Evolutionary conservation across 2,888 invertebrate genomes (phyloP).

Genomic region (Agriopis aurantiaria): DNA sequence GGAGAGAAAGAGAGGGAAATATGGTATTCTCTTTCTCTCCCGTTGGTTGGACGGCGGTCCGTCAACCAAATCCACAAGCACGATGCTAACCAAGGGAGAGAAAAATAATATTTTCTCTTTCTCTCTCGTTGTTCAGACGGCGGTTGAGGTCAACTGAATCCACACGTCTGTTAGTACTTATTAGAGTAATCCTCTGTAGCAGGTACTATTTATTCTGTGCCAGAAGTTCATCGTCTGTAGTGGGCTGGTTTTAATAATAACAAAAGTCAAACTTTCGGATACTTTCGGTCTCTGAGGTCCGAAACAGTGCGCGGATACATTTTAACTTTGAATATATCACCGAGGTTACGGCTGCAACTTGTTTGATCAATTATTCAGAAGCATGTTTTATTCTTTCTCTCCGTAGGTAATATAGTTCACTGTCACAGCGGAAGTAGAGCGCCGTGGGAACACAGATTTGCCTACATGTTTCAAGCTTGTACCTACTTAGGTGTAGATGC

Average conservation of each 20-base stretch:
- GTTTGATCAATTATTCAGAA: conserved; percentile 65
- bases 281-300: conserved; percentile 16
- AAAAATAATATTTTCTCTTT: too few relatives aligned
- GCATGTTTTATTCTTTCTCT: conserved; percentile 62
- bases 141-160: too few relatives aligned
- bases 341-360: conserved; percentile 49
- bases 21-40: too few relatives aligned
- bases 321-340: conserved; percentile 24
- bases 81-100: too few relatives aligned
- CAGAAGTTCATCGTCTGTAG: background rate
- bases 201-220: too few relatives aligned
- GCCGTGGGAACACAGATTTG: background rate
- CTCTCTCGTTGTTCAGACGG: too few relatives aligned
- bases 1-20: too few relatives aligned
- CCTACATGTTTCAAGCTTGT: background rate
- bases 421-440: conserved; percentile 36
- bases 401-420: conserved; percentile 37
- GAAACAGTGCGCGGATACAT: conserved; percentile 8
- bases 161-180: too few relatives aligned
- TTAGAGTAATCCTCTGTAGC: too few relatives aligned
- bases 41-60: too few relatives aligned
- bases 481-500: too few relatives aligned
- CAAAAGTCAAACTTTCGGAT: conserved; percentile 11
- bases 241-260: background rate
- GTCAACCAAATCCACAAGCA: too few relatives aligned